Base-by-base conservation (phyloP, 2,888 invertebrate genomes). In the Biston betularia region DNA sequence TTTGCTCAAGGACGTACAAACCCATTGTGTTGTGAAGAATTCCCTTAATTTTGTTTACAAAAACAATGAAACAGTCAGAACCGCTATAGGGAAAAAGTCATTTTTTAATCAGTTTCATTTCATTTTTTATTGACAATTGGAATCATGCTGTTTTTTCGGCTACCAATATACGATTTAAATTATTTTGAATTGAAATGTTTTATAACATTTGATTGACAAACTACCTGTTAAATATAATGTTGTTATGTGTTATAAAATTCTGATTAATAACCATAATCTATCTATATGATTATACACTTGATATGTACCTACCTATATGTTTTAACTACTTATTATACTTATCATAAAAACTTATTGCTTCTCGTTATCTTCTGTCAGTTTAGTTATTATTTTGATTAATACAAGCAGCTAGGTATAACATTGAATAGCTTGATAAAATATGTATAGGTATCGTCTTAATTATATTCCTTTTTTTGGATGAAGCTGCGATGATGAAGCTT, bases 1-100 rank as follows among this genome's bases (percentile, higher is more conserved):
- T 90, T 90, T 88, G 81, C 75, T 74, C 83, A 87, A 88, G 86
- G 85, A 84, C 85, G 80, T 80, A 75, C 38, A 46, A 54, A 42
- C 71, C 75, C 70, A 75, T 78, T 78, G 76, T 81, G 74, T 79
- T 79, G 74, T 79, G 82, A 71, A 75, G 79, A 77, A 79, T 76
- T 77, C 73, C 78, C 78, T 68, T 74, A 74, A 54, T 44, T 71
- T 57, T 54, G 64, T 59, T 70, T 65, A 68, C 63, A 68, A 71
- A 64, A 69, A 68, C 58, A 49, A 48, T 15, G 14, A 3, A 42
- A 49, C 33, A 45, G 46, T 55, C 65, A 57, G 54, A 65, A 49
- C 33, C 49, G 48, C 40, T 40, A 15, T 12, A 57, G 49, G 57
- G 49, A 58, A 49, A 24, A 58, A 49, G n/a, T 40, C 24, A 15